phyloP scores from a whole-genome alignment of 2,888 invertebrate genomes.

The Mantis religiosa region DNA sequence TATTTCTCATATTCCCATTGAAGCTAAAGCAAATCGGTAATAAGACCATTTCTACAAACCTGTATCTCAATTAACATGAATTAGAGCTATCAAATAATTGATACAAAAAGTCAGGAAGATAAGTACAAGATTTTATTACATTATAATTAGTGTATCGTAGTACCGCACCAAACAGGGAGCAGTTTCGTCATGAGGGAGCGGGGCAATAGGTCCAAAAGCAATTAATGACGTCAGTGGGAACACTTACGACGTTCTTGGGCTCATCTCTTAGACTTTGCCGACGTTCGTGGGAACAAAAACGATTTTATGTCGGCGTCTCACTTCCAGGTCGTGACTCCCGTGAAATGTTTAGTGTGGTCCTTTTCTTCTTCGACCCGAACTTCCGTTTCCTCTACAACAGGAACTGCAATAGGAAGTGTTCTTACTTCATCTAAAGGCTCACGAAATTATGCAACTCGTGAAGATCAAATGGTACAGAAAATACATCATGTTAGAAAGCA shows the following conservation, averaged over 20 bases:
- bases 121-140: no score
- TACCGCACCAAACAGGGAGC: no score
- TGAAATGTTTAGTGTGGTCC: not conserved
- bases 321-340: not conserved
- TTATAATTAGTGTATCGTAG: no score
- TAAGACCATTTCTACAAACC: no score
- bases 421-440: not conserved
- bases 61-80: no score
- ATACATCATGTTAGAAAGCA: no score
- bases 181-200: no score
- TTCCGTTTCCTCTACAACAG: not conserved
- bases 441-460: not conserved
- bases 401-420: not conserved
- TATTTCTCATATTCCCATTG: no score
- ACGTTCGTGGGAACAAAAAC: not conserved
- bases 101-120: no score
- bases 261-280: not conserved
- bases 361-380: not conserved
- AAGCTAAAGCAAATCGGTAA: no score
- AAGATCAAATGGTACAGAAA: no score
- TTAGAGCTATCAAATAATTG: no score
- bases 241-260: not conserved
- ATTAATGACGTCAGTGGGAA: not conserved
- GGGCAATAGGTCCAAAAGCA: not conserved
- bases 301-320: not conserved